Evolutionary conservation across 1,140 invertebrate species (phyloP).

Genomic region (Apis florea): DNA sequence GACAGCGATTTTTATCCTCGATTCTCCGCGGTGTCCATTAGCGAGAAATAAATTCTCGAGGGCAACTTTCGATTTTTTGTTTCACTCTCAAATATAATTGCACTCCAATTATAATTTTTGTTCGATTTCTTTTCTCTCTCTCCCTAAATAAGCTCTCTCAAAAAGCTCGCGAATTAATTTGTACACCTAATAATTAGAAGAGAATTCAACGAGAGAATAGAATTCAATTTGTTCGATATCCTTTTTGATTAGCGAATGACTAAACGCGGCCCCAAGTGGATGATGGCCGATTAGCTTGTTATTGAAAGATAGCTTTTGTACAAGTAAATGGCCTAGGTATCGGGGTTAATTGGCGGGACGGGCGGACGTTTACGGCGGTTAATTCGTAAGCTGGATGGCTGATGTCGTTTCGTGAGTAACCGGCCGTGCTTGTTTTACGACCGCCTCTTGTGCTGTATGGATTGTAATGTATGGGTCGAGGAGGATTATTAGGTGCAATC

Average conservation of each 20-base stretch:
- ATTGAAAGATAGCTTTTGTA: conserved; percentile 38
- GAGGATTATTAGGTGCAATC: neutral
- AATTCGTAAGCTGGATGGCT: neutral
- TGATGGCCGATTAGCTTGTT: conserved; percentile 39
- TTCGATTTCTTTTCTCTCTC: no score
- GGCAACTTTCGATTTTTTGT: no score
- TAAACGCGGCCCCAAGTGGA: conserved; percentile 32
- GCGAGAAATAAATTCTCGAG: no score
- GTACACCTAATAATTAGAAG: no score
- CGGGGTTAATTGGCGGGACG: conserved; percentile 17
- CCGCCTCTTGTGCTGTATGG: neutral
- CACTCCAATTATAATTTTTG: no score
- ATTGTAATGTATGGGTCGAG: neutral
- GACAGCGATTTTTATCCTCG: no score
- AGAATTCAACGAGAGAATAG: neutral
- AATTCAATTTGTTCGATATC: conserved; percentile 32
- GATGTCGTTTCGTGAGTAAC: neutral
- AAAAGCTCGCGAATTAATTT: no score
- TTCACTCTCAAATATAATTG: no score
- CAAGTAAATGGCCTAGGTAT: conserved; percentile 29
- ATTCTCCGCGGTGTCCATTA: no score
- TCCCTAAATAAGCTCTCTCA: no score
- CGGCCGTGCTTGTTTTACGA: neutral
- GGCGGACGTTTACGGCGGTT: neutral
- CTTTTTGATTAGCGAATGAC: conserved; percentile 14